phyloP scores from a whole-genome alignment of 2,888 invertebrate genomes.

The Heliconius ethilla region DNA sequence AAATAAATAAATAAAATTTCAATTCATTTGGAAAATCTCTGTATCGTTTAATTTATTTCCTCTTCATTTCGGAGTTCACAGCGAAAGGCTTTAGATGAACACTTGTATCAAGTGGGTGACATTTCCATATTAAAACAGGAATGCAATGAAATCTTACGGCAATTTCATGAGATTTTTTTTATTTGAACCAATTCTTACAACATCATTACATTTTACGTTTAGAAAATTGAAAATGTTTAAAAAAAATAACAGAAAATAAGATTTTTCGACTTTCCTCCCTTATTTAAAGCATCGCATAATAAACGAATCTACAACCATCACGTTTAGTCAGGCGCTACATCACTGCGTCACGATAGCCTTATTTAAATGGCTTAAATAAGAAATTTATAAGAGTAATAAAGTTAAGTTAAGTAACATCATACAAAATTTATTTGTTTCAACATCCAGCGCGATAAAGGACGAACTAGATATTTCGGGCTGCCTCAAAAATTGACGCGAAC shows the following conservation, averaged over 20 bases:
- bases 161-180: slow-evolving; percentile 24
- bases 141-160: slow-evolving; percentile 37
- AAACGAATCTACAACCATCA: too few species aligned
- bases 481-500: slow-evolving; percentile 27
- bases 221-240: too few species aligned
- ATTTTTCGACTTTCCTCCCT: too few species aligned
- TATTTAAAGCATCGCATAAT: too few species aligned
- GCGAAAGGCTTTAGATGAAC: slow-evolving; percentile 37
- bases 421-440: background rate
- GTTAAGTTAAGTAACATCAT: background rate
- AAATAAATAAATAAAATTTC: too few species aligned
- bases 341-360: too few species aligned
- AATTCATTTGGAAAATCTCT: too few species aligned
- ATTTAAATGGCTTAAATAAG: background rate
- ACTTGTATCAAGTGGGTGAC: slow-evolving; percentile 49
- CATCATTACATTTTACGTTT: background rate
- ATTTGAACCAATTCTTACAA: background rate
- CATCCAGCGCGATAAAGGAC: background rate
- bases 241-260: too few species aligned
- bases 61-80: slow-evolving; percentile 33
- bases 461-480: background rate
- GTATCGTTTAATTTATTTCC: slow-evolving; percentile 41
- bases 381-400: background rate
- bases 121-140: slow-evolving; percentile 43
- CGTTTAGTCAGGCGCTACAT: too few species aligned